Conservation (phyloP, 2,113 vertebrate genomes). For the Talpa occidentalis region DNA sequence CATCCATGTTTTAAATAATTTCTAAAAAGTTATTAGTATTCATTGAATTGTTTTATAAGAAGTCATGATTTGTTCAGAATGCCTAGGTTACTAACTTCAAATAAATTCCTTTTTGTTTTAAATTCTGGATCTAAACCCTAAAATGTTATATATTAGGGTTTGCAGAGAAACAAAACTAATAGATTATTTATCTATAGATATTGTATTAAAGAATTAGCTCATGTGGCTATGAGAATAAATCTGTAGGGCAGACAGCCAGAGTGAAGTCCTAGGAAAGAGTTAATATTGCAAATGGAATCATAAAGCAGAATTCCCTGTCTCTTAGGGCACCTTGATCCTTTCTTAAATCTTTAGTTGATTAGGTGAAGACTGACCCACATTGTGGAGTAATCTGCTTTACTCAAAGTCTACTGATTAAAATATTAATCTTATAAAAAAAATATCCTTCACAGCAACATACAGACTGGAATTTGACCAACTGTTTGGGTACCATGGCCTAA, state of each 20-base stretch:
- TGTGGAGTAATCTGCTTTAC: not conserved
- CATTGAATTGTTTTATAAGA: conserved; percentile 26
- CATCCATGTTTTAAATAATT: not conserved
- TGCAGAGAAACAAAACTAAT: not conserved
- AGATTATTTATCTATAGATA: not conserved
- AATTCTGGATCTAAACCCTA: not conserved
- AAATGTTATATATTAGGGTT: not conserved
- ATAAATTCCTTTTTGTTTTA: conserved; percentile 6
- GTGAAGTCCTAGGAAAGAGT: not conserved
- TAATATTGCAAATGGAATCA: not conserved
- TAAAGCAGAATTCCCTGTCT: not conserved
- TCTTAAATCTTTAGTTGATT: not conserved
- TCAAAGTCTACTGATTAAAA: not conserved
- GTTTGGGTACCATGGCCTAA: not conserved
- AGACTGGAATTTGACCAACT: not conserved
- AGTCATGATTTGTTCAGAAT: not conserved
- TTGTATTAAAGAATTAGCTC: not conserved
- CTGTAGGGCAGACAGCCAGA: not conserved
- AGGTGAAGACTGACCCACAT: not conserved
- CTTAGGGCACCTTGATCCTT: not conserved
- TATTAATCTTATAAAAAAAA: not conserved
- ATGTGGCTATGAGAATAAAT: not conserved
- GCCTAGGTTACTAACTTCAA: not conserved
- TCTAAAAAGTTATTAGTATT: not conserved
- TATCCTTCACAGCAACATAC: not conserved